A percentile compares a stretch with the other conserved stretches of the same genome.
Evolutionary conservation across 2,113 vertebrate genomes (phyloP).

Genomic region (Oxyura jamaicensis): DNA sequence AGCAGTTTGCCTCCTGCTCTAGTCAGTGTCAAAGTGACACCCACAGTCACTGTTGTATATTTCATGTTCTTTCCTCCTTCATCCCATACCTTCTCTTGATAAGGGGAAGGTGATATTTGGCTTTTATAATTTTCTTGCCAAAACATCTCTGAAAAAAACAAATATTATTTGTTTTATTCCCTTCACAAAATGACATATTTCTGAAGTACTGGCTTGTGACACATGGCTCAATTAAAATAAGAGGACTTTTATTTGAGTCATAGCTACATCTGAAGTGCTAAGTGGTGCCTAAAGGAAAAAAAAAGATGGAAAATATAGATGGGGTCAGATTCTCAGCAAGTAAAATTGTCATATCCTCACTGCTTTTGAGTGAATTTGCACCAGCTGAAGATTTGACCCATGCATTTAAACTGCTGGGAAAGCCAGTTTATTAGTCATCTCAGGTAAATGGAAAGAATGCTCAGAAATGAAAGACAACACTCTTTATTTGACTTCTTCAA

Average conservation of each 20-base stretch:
- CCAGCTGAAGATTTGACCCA: neutral
- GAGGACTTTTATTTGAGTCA: neutral
- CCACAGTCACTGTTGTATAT: neutral
- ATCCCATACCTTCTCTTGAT: neutral
- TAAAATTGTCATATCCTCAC: neutral
- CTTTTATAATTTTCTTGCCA: neutral
- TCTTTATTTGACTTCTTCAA: slow-evolving; percentile 72
- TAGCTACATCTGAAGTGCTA: neutral
- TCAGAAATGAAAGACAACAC: slow-evolving; percentile 59
- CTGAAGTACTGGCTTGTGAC: neutral
- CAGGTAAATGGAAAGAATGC: slow-evolving; percentile 68
- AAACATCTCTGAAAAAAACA: neutral
- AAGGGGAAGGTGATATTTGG: neutral
- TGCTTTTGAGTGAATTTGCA: neutral
- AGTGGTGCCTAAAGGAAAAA: neutral
- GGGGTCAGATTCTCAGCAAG: neutral
- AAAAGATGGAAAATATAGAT: neutral
- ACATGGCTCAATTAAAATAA: neutral
- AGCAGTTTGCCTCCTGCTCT: neutral
- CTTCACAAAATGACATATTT: neutral
- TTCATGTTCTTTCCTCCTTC: neutral
- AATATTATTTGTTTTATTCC: neutral
- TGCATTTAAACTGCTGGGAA: slow-evolving; percentile 15
- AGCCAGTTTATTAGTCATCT: slow-evolving; percentile 59
- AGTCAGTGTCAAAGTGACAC: neutral